Base-by-base conservation (phyloP, 2,113 vertebrate genomes). In the Strix aluco region DNA sequence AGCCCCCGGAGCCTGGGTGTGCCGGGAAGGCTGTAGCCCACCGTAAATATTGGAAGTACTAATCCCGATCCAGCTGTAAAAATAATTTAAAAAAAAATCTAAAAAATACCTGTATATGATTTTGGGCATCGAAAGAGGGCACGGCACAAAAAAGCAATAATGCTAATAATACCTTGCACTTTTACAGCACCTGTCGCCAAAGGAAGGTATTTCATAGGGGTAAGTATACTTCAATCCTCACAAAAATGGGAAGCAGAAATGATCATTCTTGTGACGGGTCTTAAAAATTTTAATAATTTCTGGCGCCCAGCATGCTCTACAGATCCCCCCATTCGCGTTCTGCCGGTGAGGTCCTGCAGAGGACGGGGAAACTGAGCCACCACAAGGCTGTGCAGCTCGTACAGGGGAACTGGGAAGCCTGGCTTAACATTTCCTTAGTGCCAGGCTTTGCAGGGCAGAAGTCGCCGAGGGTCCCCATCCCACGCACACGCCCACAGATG, bases 361-460 rank as follows among this genome's bases (percentile, higher is more conserved):
- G 71, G 66, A 36, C n/a, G 72, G 71, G 83, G 89, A 72, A 88
- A 21, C 69, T 8, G 71, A 81, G 79, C 36, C 93, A 26, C 78
- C 94, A 81, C 73, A 85, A 91, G 91, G 88, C 77, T 83, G 81
- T 11, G 16, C 19, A 38, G 74, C 82, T 38, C 13, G 36, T 9
- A 32, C 55, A 49, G 73, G 46, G 46, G 19, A 47, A 20, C 46
- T 20, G 18, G 46, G 46, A 47, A 47, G 20, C 74, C 27, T 29
- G 12, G 81, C 30, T 46, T 46, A 10, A 47, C 58, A 27, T 30
- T 16, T 82, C 77, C 77, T 44, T 21, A 63, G 57, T 17, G 13
- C 63, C 74, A 20, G 38, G 63, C 19, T 87, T 73, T 67, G 71
- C 58, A 20, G 46, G 36, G 34, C 67, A 10, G 11, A 27, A 52